phyloP scores from a whole-genome alignment of 2,797 vertebrate species.

The Microctenopoma lineatum region DNA sequence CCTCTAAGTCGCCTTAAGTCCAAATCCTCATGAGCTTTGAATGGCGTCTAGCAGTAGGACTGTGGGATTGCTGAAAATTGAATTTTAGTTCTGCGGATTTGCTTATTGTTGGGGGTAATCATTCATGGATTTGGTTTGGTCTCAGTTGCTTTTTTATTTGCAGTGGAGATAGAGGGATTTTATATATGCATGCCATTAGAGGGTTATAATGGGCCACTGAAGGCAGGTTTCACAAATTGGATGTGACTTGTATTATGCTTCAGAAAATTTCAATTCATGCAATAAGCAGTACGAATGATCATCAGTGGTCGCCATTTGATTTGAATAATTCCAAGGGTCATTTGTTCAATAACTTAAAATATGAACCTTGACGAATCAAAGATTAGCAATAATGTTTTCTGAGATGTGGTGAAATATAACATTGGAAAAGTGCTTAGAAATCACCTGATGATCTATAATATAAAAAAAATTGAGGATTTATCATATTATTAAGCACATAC shows the following conservation, averaged over 20 bases:
- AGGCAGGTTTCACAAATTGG: conserved; percentile 65
- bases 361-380: conserved; percentile 24
- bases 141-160: conserved; percentile 76
- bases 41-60: conserved; percentile 76
- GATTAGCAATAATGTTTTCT: conserved; percentile 8
- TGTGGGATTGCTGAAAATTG: conserved; percentile 80
- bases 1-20: conserved; percentile 82
- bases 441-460: conserved; percentile 22
- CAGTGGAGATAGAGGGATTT: conserved; percentile 65
- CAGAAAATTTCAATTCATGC: conserved; percentile 41
- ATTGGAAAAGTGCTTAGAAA: not conserved
- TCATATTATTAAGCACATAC: conserved; percentile 14
- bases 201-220: conserved; percentile 63
- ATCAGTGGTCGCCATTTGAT: conserved; percentile 32
- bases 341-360: conserved; percentile 45
- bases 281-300: conserved; percentile 41
- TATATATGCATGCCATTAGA: conserved; percentile 65
- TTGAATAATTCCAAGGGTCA: conserved; percentile 52
- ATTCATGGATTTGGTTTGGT: conserved; percentile 74
- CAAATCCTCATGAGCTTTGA: conserved; percentile 82
- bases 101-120: conserved; percentile 79
- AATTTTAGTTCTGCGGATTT: conserved; percentile 83
- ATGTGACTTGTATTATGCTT: conserved; percentile 54
- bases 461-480: conserved; percentile 30
- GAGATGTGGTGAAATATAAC: conserved; percentile 25